A percentile compares a stretch with the other conserved stretches of the same genome.
Conservation (phyloP, 1,140 invertebrate species). For the Hydropsyche tenuis region DNA sequence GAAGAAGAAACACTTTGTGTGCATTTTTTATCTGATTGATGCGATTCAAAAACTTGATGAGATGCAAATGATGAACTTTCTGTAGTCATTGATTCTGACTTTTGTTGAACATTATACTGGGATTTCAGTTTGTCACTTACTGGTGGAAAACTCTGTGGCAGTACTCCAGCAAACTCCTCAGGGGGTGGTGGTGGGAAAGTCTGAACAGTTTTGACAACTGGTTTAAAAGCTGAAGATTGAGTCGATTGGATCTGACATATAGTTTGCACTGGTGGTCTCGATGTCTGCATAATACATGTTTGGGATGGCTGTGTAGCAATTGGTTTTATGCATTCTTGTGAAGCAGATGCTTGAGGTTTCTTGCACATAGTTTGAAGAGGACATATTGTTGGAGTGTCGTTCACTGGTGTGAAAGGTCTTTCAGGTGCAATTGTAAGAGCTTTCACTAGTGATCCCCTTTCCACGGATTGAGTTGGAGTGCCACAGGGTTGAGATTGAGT, state of each 20-base stretch:
- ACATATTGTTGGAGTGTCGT: constrained; percentile 9
- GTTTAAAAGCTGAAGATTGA: constrained; percentile 59
- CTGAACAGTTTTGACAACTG: constrained; percentile 55
- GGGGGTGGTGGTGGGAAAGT: constrained; percentile 55
- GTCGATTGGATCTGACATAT: constrained; percentile 56
- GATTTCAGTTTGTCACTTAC: constrained; percentile 55
- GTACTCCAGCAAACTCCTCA: constrained; percentile 53
- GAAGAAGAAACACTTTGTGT: constrained; percentile 44
- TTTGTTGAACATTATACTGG: constrained; percentile 44
- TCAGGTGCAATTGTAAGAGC: constrained; percentile 77
- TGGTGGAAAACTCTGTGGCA: constrained; percentile 55
- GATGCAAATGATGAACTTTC: constrained; percentile 22
- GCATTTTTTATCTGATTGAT: constrained; percentile 33
- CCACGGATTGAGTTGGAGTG: constrained; percentile 44
- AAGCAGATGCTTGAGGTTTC: not conserved
- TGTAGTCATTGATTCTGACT: constrained; percentile 21
- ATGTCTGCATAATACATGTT: constrained; percentile 51
- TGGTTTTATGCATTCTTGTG: constrained; percentile 44
- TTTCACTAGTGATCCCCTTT: constrained; percentile 66
- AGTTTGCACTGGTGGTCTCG: constrained; percentile 54
- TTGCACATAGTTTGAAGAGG: constrained; percentile 9
- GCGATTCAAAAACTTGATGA: constrained; percentile 33
- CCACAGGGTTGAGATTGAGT: constrained; percentile 39
- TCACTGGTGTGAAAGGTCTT: constrained; percentile 61
- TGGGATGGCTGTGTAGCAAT: constrained; percentile 47